Percentiles rank a stretch among this genome's conserved stretches.
Evolutionary conservation across 1,140 invertebrate species (phyloP).

Genomic region (Scaptomyza pallida): DNA sequence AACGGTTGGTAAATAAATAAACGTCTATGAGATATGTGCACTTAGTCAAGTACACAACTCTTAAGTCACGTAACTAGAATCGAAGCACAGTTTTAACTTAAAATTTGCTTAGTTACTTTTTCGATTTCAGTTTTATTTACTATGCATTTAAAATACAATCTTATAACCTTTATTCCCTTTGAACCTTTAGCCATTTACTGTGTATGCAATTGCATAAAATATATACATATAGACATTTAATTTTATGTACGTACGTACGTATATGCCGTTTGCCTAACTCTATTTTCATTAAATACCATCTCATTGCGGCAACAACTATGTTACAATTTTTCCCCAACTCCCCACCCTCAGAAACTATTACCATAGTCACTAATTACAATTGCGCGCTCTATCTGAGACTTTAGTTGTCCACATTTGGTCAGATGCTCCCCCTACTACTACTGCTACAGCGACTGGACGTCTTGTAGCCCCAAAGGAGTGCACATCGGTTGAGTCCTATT

Average conservation of each 20-base stretch:
- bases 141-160: too few relatives aligned
- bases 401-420: slow-evolving; percentile 20
- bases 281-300: slow-evolving; percentile 34
- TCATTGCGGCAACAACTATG: slow-evolving; percentile 38
- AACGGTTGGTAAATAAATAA: too few relatives aligned
- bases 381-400: slow-evolving; percentile 29
- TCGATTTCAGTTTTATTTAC: too few relatives aligned
- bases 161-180: too few relatives aligned
- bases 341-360: slow-evolving; percentile 32
- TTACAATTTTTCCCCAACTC: not conserved
- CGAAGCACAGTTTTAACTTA: too few relatives aligned
- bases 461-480: slow-evolving; percentile 45
- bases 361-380: slow-evolving; percentile 50
- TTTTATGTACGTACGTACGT: slow-evolving; percentile 7
- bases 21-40: too few relatives aligned
- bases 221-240: not conserved
- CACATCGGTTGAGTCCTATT: slow-evolving; percentile 13
- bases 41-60: too few relatives aligned
- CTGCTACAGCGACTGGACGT: slow-evolving; percentile 7
- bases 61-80: too few relatives aligned
- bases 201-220: not conserved
- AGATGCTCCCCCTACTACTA: too few relatives aligned
- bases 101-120: too few relatives aligned
- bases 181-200: too few relatives aligned
- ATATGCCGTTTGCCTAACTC: slow-evolving; percentile 13